phyloP scores from a whole-genome alignment of 1,140 invertebrate species.

The Batillaria attramentaria region DNA sequence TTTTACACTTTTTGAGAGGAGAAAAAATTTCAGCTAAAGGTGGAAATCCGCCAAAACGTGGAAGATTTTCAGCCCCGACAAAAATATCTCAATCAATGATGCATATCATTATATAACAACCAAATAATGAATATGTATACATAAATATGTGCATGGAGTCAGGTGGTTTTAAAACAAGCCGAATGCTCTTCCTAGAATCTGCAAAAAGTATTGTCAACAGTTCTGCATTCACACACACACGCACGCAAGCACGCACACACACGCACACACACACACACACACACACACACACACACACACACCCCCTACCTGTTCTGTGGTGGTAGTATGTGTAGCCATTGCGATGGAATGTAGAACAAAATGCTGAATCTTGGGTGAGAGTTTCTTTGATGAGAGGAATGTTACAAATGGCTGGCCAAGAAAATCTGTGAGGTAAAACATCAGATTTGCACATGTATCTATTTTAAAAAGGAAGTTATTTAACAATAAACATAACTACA shows the following conservation, averaged over 20 bases:
- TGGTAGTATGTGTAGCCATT: not conserved
- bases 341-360: not conserved
- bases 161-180: too few relatives aligned
- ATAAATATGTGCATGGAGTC: too few relatives aligned
- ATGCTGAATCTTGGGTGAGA: not conserved
- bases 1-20: too few relatives aligned
- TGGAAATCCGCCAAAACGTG: not conserved
- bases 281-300: too few relatives aligned
- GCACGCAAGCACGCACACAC: not conserved
- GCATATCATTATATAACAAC: not conserved
- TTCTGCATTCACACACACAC: not conserved
- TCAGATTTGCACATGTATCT: not conserved
- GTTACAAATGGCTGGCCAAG: not conserved
- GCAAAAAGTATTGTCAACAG: too few relatives aligned
- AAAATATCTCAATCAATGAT: not conserved
- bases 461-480: too few relatives aligned
- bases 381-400: not conserved
- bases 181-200: too few relatives aligned
- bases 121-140: not conserved
- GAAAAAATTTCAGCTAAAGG: too few relatives aligned
- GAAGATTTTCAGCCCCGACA: not conserved
- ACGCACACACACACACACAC: too few relatives aligned
- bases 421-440: too few relatives aligned
- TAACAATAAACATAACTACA: too few relatives aligned
- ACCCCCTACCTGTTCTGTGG: not conserved